A percentile compares a stretch with the other conserved stretches of the same genome.
These are phyloP conservation scores for Horisme vitalbata DNA, from an alignment of 2,888 invertebrate genomes.

Conservation along the genomic window DNA sequence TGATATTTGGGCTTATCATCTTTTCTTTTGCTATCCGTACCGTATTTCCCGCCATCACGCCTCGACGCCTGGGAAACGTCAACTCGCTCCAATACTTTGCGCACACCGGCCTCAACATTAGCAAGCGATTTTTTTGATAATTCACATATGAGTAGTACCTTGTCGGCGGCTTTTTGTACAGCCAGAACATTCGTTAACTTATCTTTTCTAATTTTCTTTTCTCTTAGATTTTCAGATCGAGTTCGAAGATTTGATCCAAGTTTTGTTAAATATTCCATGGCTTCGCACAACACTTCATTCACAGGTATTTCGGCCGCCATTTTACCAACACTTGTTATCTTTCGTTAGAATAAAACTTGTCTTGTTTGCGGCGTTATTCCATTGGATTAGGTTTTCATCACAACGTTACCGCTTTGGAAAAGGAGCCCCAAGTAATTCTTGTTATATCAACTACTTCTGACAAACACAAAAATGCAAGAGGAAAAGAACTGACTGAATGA, in stretches of 20 bases:
- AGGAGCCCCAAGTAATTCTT: too few relatives aligned
- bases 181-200: constrained; percentile 67
- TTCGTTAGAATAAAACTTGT: background rate
- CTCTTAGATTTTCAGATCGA: constrained; percentile 65
- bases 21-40: constrained; percentile 9
- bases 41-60: constrained; percentile 44
- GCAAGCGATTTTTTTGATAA: constrained; percentile 73
- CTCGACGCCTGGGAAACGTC: constrained; percentile 44
- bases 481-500: too few relatives aligned
- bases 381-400: background rate
- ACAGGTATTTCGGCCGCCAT: constrained; percentile 70
- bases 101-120: constrained; percentile 68
- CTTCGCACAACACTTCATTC: constrained; percentile 67
- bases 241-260: constrained; percentile 67
- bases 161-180: constrained; percentile 67
- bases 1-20: constrained; percentile 37
- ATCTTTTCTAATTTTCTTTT: constrained; percentile 61
- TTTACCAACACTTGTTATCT: constrained; percentile 34
- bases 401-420: too few relatives aligned
- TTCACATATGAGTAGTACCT: constrained; percentile 72
- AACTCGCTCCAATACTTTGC: constrained; percentile 55
- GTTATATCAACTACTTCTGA: background rate
- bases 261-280: constrained; percentile 74
- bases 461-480: constrained; percentile 28
- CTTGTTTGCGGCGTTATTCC: background rate